Evolutionary conservation across 1,140 invertebrate species (phyloP).

Genomic region (Coenobita brevimanus): DNA sequence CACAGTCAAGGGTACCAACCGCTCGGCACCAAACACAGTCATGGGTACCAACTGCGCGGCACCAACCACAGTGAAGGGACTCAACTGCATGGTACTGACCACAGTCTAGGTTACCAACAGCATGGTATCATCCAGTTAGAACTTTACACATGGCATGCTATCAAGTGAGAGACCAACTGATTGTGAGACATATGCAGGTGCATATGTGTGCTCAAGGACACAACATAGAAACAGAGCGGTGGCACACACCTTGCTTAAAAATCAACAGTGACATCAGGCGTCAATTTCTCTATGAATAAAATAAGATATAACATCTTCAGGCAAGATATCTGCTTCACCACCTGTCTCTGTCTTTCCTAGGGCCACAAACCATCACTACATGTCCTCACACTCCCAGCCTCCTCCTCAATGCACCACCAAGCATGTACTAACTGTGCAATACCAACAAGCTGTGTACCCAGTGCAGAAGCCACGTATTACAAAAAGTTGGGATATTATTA

Average conservation of each 20-base stretch:
- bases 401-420: slow-evolving; percentile 40
- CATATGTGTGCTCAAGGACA: neutral
- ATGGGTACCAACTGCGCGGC: slow-evolving; percentile 62
- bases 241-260: slow-evolving; percentile 22
- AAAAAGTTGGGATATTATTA: slow-evolving; percentile 23
- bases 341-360: neutral
- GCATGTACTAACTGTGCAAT: slow-evolving; percentile 59
- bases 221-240: neutral
- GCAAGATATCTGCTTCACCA: slow-evolving; percentile 33
- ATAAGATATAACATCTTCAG: neutral
- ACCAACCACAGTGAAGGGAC: slow-evolving; percentile 65
- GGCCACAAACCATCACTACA: slow-evolving; percentile 19
- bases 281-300: neutral
- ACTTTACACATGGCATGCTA: neutral
- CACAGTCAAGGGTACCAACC: slow-evolving; percentile 66
- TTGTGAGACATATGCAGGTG: slow-evolving; percentile 24
- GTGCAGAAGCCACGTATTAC: slow-evolving; percentile 64
- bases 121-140: slow-evolving; percentile 63
- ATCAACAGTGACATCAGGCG: neutral
- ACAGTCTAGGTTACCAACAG: slow-evolving; percentile 66
- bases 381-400: neutral
- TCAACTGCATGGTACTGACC: slow-evolving; percentile 66
- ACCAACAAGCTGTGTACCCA: slow-evolving; percentile 63
- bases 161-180: slow-evolving; percentile 24
- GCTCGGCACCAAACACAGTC: slow-evolving; percentile 65